Evolutionary conservation across 2,797 vertebrate species (phyloP), one percentile per base, ranked within the genome.

Genomic region (Heteromormyrus szaboi): DNA sequence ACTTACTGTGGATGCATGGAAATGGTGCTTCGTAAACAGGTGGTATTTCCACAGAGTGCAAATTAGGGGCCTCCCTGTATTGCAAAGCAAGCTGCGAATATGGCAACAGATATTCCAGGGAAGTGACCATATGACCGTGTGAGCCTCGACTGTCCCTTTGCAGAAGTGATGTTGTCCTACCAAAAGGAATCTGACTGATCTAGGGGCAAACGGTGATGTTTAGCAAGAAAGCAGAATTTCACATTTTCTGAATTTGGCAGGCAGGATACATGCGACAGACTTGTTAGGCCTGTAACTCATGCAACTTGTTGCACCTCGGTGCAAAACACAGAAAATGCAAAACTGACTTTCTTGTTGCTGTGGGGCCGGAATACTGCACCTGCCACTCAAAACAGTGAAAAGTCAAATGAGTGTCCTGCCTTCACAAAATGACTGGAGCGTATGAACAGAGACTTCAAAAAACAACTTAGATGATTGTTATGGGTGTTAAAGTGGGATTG

Each of bases 401-500:
- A 41, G 19, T 46, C 37, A 8, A 81, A 81, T 81, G 76, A 81
- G 76, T 81, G 76, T 81, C 76, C 76, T 81, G 76, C 9, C 41
- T 81, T 81, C 76, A 81, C 41, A 81, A 46, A 81, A 81, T 81
- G 76, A 81, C 76, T 81, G 76, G 41, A 81, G 76, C 19, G 19
- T n/a, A 81, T 81, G 76, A 81, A 46, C 17, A 44, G 19, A 17
- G 7, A 81, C 76, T 81, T 81, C 37, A 44, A n/a, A n/a, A 19
- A 81, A 46, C 37, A 46, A 81, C 41, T 9, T 81, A 3, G 19
- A 81, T 46, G 76, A 81, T 79, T 79, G 37, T 79, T 44, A 46
- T 44, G 76, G 41, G 76, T 46, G 41, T 44, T 81, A 81, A 41
- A 44, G 41, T 44, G 19, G 37, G 17, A 46, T 44, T 46, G 76